Percentiles rank a stretch among this genome's conserved stretches.
Conservation (phyloP, 2,888 invertebrate species). For the Phengaris arion region DNA sequence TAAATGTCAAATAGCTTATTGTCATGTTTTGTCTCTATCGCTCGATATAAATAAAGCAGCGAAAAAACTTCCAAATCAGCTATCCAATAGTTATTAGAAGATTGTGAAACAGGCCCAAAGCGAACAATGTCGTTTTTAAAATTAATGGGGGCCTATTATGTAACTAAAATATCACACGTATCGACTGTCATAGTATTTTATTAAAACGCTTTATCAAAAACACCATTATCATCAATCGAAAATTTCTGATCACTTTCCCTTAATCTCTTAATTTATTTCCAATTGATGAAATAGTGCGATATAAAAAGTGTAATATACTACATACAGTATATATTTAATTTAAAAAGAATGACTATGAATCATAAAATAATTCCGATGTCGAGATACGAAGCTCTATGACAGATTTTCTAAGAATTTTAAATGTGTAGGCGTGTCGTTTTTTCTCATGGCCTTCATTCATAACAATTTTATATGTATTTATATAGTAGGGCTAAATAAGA, state of each 20-base stretch:
- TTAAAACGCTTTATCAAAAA: not conserved
- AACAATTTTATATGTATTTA: constrained; percentile 1
- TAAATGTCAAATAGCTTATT: no score
- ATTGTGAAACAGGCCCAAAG: no score
- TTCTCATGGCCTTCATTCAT: constrained; percentile 42
- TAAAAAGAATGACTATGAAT: not conserved
- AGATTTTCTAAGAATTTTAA: constrained; percentile 43
- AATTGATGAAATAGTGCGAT: not conserved
- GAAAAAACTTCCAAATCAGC: no score
- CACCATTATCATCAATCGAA: not conserved
- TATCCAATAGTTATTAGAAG: no score
- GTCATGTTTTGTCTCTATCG: no score
- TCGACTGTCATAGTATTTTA: not conserved
- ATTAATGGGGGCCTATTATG: not conserved
- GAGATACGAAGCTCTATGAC: constrained; percentile 35
- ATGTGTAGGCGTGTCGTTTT: constrained; percentile 40
- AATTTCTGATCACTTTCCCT: not conserved
- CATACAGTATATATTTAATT: not conserved
- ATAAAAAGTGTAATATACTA: not conserved
- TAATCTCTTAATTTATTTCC: not conserved
- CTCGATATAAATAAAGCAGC: no score
- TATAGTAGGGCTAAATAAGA: not conserved
- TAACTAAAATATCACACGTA: not conserved
- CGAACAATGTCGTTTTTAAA: not conserved
- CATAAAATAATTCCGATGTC: not conserved